A percentile compares a stretch with the other conserved stretches of the same genome.
These are phyloP conservation scores for Tenthredo mesomela DNA, from an alignment of 2,888 invertebrate genomes.

Conservation along the genomic window DNA sequence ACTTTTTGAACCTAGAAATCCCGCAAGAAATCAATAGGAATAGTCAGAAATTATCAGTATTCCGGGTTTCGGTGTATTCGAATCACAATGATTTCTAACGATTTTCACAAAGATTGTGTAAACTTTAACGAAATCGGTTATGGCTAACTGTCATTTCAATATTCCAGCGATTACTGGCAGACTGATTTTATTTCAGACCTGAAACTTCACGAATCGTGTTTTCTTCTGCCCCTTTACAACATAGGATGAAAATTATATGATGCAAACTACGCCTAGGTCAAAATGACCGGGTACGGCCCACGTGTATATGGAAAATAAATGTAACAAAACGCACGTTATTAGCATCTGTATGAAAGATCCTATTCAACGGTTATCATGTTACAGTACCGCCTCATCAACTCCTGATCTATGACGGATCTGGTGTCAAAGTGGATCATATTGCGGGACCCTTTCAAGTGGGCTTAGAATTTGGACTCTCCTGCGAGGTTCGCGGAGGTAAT, in stretches of 20 bases:
- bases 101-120: no score
- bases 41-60: no score
- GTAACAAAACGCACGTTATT: neutral
- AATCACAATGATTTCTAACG: no score
- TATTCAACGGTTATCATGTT: neutral
- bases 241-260: neutral
- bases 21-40: no score
- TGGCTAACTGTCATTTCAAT: neutral
- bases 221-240: no score
- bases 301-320: neutral
- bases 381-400: conserved; percentile 78
- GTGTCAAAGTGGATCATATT: conserved; percentile 77
- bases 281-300: neutral
- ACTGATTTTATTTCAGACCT: no score
- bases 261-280: neutral
- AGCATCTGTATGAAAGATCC: neutral
- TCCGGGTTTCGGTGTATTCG: no score
- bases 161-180: no score
- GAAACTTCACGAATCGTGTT: no score
- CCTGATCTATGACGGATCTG: conserved; percentile 77
- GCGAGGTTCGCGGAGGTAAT: conserved; percentile 80
- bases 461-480: conserved; percentile 77
- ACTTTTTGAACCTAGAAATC: no score
- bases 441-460: conserved; percentile 79
- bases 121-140: neutral